Evolutionary conservation across 2,113 vertebrate genomes (phyloP).

Genomic region (Gnathonemus echidnorhynchus): DNA sequence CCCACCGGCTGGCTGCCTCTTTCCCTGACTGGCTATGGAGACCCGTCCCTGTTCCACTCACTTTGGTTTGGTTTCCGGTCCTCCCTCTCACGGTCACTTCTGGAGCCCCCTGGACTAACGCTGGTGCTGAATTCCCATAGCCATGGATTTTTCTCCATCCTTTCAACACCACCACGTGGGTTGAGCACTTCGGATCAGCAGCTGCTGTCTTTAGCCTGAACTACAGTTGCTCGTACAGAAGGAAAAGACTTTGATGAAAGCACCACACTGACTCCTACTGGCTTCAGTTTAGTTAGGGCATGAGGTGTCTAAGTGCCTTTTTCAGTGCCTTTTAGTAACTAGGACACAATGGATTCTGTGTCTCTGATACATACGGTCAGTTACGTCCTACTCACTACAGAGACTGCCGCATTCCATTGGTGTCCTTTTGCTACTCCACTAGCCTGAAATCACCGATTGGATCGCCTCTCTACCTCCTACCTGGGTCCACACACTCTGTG

Average conservation of each 20-base stretch:
- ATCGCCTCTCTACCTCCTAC: not conserved
- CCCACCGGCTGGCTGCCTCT: not conserved
- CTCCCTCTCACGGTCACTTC: not conserved
- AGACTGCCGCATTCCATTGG: not conserved
- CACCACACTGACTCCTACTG: not conserved
- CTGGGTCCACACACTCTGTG: not conserved
- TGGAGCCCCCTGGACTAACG: not conserved
- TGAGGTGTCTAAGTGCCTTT: not conserved
- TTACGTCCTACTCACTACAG: not conserved
- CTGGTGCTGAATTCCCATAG: not conserved
- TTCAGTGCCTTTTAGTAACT: not conserved
- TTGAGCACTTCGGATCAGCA: not conserved
- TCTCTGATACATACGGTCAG: not conserved
- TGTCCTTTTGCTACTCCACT: not conserved
- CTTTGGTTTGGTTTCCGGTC: not conserved
- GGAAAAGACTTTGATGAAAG: not conserved
- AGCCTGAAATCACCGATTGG: constrained; percentile 1
- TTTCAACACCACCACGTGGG: not conserved
- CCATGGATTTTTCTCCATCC: not conserved
- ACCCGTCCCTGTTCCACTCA: not conserved
- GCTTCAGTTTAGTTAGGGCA: not conserved
- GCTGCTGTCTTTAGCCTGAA: not conserved
- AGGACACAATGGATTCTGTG: not conserved
- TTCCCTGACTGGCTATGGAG: not conserved
- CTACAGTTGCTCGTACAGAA: not conserved